A percentile compares a stretch with the other conserved stretches of the same genome.
Evolutionary conservation across 2,797 vertebrate species (phyloP).

Genomic region (Gallinago stenura): DNA sequence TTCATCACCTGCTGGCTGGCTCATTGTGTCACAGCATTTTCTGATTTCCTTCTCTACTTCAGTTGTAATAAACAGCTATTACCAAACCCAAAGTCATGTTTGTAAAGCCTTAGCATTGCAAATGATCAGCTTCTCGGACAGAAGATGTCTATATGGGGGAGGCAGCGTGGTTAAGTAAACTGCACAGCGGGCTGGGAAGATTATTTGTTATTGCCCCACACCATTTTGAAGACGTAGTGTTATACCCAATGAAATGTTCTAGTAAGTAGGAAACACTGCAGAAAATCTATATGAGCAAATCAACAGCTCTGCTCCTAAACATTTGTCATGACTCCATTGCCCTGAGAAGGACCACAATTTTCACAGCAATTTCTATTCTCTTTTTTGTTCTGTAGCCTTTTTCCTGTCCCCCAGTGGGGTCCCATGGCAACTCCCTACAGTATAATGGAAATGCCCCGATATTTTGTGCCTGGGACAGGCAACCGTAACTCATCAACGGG

Average conservation of each 20-base stretch:
- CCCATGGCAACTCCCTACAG: not conserved
- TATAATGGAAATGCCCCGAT: fast-evolving
- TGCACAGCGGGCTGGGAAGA: not conserved
- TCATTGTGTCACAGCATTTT: not conserved
- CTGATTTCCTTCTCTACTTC: not conserved
- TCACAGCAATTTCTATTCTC: not conserved
- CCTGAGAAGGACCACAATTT: not conserved
- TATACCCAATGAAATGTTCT: not conserved
- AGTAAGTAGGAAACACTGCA: not conserved
- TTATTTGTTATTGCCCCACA: not conserved
- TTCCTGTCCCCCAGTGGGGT: not conserved
- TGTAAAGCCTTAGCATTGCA: not conserved
- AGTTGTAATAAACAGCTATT: not conserved
- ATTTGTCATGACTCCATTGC: not conserved
- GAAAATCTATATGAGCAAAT: not conserved
- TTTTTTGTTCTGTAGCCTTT: not conserved
- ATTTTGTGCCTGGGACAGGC: not conserved
- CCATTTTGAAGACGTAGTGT: not conserved
- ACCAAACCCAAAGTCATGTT: not conserved
- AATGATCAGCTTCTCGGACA: not conserved
- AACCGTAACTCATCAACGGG: not conserved
- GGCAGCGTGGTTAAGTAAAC: not conserved
- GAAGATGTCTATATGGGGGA: not conserved
- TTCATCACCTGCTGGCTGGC: not conserved
- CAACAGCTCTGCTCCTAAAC: not conserved